A percentile compares a stretch with the other conserved stretches of the same genome.
These are phyloP conservation scores for Pimpla rufipes DNA, from an alignment of 2,888 invertebrate genomes.

Conservation along the genomic window DNA sequence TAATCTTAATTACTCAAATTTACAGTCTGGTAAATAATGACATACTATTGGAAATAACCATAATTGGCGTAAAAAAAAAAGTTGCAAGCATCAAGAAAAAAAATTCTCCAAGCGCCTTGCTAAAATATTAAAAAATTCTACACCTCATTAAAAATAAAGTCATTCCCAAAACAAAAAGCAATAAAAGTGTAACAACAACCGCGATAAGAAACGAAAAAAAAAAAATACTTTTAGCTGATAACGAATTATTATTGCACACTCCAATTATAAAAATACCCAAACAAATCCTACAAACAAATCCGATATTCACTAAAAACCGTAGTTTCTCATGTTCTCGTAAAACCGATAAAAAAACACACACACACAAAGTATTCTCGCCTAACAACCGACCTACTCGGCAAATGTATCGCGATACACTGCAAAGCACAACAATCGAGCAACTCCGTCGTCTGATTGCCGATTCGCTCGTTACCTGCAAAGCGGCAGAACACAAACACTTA, in stretches of 20 bases:
- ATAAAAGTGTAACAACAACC: neutral
- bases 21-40: neutral
- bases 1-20: neutral
- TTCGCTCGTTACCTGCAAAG: neutral
- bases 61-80: no score
- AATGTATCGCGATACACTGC: neutral
- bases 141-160: neutral
- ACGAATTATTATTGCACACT: neutral
- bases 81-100: neutral
- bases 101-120: no score
- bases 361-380: neutral
- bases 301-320: neutral
- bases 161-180: neutral
- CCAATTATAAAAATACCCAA: neutral
- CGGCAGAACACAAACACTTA: neutral
- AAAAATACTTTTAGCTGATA: neutral
- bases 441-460: neutral
- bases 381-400: constrained; percentile 19
- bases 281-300: neutral
- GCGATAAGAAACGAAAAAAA: neutral
- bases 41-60: neutral
- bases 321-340: neutral
- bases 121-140: no score
- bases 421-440: neutral
- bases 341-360: neutral